Evolutionary conservation across 2,113 vertebrate genomes (phyloP).

Genomic region (Xyrauchen texanus): DNA sequence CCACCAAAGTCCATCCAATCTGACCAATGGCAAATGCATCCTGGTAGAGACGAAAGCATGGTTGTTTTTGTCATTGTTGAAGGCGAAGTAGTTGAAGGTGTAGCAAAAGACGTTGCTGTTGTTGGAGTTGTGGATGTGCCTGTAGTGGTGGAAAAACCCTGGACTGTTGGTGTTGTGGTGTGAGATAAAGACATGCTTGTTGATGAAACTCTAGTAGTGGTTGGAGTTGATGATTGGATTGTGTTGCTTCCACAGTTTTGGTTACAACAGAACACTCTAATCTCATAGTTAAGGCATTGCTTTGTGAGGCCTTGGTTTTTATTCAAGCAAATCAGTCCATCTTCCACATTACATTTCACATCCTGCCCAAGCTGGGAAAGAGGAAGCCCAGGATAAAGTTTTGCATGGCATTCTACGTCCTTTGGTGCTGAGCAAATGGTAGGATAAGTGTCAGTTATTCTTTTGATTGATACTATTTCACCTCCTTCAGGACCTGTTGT

Average conservation of each 20-base stretch:
- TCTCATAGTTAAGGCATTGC: slow-evolving; percentile 51
- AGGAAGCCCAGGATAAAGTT: not conserved
- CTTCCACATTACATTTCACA: not conserved
- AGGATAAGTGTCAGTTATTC: not conserved
- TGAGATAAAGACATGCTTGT: not conserved
- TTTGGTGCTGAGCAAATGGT: not conserved
- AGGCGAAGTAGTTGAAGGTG: no score
- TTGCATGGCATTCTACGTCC: not conserved
- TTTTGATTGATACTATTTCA: slow-evolving; percentile 13
- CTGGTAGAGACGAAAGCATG: not conserved
- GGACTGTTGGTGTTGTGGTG: not conserved
- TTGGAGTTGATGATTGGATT: no score
- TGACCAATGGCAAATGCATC: slow-evolving; percentile 17
- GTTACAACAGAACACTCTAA: slow-evolving; percentile 24
- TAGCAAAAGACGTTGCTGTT: no score
- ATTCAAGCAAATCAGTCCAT: slow-evolving; percentile 56
- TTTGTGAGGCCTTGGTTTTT: slow-evolving; percentile 43
- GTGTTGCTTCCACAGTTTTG: not conserved
- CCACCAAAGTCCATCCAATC: slow-evolving; percentile 32
- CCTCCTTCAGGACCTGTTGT: slow-evolving; percentile 27
- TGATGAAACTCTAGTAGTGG: no score
- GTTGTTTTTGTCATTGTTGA: no score
- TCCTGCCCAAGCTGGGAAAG: slow-evolving; percentile 40
- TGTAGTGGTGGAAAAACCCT: not conserved
- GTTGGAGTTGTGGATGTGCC: not conserved